A percentile compares a stretch with the other conserved stretches of the same genome.
Evolutionary conservation across 1,140 invertebrate species (phyloP).

Genomic region (Microplitis mediator): DNA sequence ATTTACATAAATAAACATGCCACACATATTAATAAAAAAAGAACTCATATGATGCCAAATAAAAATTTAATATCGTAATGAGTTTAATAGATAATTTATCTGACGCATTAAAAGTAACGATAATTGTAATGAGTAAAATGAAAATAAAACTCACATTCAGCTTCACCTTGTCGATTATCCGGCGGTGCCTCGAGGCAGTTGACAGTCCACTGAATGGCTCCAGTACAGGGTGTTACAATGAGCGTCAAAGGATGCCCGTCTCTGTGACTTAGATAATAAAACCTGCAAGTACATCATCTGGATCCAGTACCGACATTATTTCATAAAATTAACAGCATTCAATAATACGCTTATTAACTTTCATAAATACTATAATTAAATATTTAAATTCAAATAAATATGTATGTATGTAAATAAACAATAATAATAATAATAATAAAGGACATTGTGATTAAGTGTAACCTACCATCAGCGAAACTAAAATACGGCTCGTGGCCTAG

Average conservation of each 20-base stretch:
- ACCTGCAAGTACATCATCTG: constrained; percentile 59
- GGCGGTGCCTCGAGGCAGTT: constrained; percentile 57
- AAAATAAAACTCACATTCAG: constrained; percentile 41
- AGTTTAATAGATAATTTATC: constrained; percentile 4
- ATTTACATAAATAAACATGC: too few relatives aligned
- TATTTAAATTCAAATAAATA: too few relatives aligned
- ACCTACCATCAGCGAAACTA: background rate
- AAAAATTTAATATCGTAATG: background rate
- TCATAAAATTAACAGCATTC: constrained; percentile 31
- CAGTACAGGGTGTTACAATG: constrained; percentile 57
- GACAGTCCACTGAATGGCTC: constrained; percentile 57
- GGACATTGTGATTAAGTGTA: background rate
- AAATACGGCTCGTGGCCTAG: constrained; percentile 22
- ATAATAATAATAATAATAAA: too few relatives aligned
- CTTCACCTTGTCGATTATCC: constrained; percentile 50
- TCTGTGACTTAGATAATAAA: constrained; percentile 57
- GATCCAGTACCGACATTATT: constrained; percentile 58
- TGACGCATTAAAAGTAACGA: constrained; percentile 16
- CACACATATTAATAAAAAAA: too few relatives aligned
- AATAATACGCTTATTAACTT: too few relatives aligned
- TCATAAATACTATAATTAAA: too few relatives aligned
- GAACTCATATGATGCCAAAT: too few relatives aligned
- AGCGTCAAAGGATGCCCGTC: constrained; percentile 55
- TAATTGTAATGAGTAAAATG: constrained; percentile 18
- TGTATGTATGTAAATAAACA: too few relatives aligned